Percentiles rank a stretch among this genome's conserved stretches.
phyloP scores from a whole-genome alignment of 2,113 vertebrate species.

The Equus quagga region DNA sequence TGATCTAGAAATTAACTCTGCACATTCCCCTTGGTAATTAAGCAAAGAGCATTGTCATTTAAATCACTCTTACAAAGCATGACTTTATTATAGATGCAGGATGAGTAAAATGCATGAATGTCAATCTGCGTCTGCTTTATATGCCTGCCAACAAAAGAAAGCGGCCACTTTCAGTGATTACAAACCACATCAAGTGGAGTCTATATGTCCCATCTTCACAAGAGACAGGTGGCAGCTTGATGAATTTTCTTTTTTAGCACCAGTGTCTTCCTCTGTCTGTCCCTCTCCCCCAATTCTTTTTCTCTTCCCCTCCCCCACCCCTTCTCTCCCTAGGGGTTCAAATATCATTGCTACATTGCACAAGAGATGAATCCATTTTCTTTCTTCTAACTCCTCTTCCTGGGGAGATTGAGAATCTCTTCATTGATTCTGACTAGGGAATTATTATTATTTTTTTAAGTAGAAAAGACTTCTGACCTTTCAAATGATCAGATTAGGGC shows the following conservation, averaged over 20 bases:
- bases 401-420: constrained; percentile 86
- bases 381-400: constrained; percentile 86
- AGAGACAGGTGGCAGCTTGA: constrained; percentile 84
- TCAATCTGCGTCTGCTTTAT: constrained; percentile 35
- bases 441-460: constrained; percentile 85
- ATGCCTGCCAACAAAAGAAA: constrained; percentile 76
- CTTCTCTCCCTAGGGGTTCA: constrained; percentile 87
- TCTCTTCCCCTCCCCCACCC: constrained; percentile 71
- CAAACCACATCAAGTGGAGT: constrained; percentile 77
- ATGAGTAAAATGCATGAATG: constrained; percentile 61
- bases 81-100: constrained; percentile 37
- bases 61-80: constrained; percentile 42
- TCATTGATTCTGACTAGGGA: constrained; percentile 91
- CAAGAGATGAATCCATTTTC: constrained; percentile 86
- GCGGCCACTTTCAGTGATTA: constrained; percentile 80
- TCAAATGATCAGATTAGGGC: constrained; percentile 93
- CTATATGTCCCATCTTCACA: constrained; percentile 81
- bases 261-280: constrained; percentile 78
- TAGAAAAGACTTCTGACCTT: constrained; percentile 93
- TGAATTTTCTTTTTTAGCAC: constrained; percentile 84
- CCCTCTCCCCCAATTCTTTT: constrained; percentile 87
- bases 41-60: not conserved
- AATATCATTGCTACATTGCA: constrained; percentile 87
- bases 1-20: constrained; percentile 46
- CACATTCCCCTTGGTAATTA: constrained; percentile 15